Evolutionary conservation across 2,888 invertebrate genomes (phyloP).

Genomic region (Ellobium chinense): DNA sequence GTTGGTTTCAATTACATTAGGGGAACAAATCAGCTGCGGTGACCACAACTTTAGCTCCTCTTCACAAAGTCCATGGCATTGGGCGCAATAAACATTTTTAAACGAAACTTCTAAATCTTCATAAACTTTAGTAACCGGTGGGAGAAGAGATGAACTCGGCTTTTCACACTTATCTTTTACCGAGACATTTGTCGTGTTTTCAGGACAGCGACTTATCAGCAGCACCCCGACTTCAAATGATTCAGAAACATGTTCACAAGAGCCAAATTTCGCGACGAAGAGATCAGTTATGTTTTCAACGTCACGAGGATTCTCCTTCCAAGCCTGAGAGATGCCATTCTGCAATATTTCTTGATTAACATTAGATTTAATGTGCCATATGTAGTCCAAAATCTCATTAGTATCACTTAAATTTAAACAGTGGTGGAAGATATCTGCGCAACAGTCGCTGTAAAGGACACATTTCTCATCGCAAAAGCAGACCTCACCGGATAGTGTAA

Average conservation of each 20-base stretch:
- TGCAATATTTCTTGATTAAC: not conserved
- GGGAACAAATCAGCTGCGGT: not conserved
- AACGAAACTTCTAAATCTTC: not conserved
- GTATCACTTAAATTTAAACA: not conserved
- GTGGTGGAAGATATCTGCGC: not conserved
- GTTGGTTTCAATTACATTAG: not conserved
- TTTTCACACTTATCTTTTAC: not conserved
- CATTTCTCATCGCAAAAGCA: constrained; percentile 22
- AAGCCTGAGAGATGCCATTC: too few species aligned
- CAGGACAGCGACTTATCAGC: constrained; percentile 19
- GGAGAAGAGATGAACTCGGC: not conserved
- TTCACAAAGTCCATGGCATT: constrained; percentile 6
- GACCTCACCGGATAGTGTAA: too few species aligned
- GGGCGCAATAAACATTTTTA: constrained; percentile 19
- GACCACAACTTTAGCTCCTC: not conserved
- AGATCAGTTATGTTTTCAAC: not conserved
- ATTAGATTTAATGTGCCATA: too few species aligned
- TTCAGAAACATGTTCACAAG: not conserved
- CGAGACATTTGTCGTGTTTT: not conserved
- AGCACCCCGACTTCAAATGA: not conserved
- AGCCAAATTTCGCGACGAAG: not conserved
- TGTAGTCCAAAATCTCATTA: not conserved
- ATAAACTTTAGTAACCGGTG: not conserved
- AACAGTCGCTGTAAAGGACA: constrained; percentile 28
- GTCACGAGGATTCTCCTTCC: too few species aligned